Base-by-base conservation (phyloP, 2,797 vertebrate species). In the Molothrus ater region DNA sequence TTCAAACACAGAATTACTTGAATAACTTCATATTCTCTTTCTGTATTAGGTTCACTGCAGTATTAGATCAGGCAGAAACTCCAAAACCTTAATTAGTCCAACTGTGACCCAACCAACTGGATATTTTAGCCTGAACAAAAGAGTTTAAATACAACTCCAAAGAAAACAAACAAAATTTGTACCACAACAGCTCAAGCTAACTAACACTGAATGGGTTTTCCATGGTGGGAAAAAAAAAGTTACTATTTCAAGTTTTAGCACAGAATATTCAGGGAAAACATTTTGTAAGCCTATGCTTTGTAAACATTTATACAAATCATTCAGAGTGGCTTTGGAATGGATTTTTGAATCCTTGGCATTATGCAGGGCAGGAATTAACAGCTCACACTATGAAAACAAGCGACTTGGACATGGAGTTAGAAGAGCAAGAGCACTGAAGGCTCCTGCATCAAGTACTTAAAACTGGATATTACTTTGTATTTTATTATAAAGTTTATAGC, bases 21-120 rank as follows among this genome's bases (percentile, higher is more conserved):
- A 84, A 22, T 48, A 85, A 87, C 68, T 96, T 97, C 93, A 90
- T 70, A 91, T 94, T 95, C 86, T 95, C 60, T 71, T 94, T 91
- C 81, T 94, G 87, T 88, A 70, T 86, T 86, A 86, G 65, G 54
- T 95, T 95, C 38, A 68, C 90, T 90, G 54, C 70, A 86, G 78
- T 68, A 53, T 60, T 48, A 82, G 64, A 92, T 84, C 83, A 95
- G 87, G 74, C 56, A 65, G 84, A 94, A 90, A 71, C 78, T 88
- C 69, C 57, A 57, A 70, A 83, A 78, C 24, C 22, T 88, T 75
- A 11, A 13, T 70, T 65, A 80, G 71, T 65, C 53, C 61, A 87
- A 59, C 53, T 74, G 57, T 59, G 72, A 90, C 43, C 92, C 48
- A 87, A 90, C 17, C 51, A 80, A 91, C 28, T 34, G 75, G 71